phyloP scores from a whole-genome alignment of 2,888 invertebrate species.

The Drosophila parthenogenetica region DNA sequence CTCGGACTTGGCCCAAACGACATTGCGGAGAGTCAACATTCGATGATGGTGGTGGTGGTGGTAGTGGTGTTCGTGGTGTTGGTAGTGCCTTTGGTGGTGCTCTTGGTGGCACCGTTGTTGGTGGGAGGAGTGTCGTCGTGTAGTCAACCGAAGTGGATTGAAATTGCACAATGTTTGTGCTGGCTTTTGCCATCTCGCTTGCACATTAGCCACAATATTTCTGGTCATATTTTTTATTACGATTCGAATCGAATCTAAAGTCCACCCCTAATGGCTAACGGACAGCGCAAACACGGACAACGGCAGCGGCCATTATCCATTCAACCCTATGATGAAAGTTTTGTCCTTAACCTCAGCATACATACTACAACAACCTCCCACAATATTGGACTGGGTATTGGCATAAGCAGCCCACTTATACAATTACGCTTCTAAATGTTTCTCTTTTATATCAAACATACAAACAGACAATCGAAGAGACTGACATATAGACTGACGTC shows the following conservation, averaged over 20 bases:
- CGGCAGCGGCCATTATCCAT: conserved; percentile 56
- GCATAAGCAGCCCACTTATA: conserved; percentile 71
- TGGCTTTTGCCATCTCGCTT: conserved; percentile 42
- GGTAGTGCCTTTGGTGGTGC: too few relatives aligned
- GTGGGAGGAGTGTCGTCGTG: conserved; percentile 25
- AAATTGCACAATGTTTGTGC: conserved; percentile 68
- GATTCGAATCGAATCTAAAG: conserved; percentile 68
- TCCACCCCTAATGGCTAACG: conserved; percentile 75
- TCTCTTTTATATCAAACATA: conserved; percentile 59
- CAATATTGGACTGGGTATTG: conserved; percentile 30
- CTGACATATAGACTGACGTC: conserved; percentile 24
- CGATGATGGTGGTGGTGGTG: not conserved
- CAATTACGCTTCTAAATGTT: conserved; percentile 78
- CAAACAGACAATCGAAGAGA: conserved; percentile 24
- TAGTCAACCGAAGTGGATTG: conserved; percentile 49
- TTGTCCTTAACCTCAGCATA: conserved; percentile 38
- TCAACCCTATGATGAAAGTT: conserved; percentile 53
- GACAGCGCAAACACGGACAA: conserved; percentile 40
- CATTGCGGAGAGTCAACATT: conserved; percentile 17
- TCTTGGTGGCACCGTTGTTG: not conserved
- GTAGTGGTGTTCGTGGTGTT: not conserved
- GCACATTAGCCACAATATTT: conserved; percentile 10
- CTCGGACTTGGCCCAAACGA: conserved; percentile 39
- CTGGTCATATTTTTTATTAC: conserved; percentile 68
- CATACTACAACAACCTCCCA: conserved; percentile 8